Evolutionary conservation across 2,797 vertebrate genomes (phyloP), one percentile per base, ranked within the genome.

Genomic region (Pitangus sulphuratus): DNA sequence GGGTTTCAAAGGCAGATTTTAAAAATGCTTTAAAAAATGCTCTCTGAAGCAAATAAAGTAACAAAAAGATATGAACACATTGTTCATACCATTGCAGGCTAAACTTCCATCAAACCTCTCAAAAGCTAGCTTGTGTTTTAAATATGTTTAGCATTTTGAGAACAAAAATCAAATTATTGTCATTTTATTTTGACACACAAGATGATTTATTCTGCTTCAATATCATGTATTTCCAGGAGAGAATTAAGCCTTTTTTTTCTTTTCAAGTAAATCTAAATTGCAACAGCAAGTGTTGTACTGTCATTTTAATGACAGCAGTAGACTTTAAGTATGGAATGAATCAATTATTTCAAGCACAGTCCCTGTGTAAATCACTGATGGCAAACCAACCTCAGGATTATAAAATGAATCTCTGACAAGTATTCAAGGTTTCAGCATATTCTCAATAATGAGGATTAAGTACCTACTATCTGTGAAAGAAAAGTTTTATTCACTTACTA

Each of bases 361-460:
- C 85, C 81, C 94, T 83, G 64, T 35, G 66, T 98, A 97, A 97
- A 97, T 97, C 96, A 97, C 85, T 68, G 91, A 97, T 11, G 40
- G 91, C 95, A 97, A 97, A 96, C 95, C 94, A 96, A 92, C 84
- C 95, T 97, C 95, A 82, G 97, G 96, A 97, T 97, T 97, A 96
- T 93, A 95, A 97, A 97, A 98, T 90, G 97, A 96, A 97, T 95
- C 96, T 97, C 93, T 97, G 97, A 97, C 97, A 98, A 95, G 84
- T 94, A 97, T 95, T 97, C 96, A 97, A 96, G 96, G 93, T 96
- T 98, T 98, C 95, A 92, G 92, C 87, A 82, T 95, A 96, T 96
- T 97, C 95, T 96, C 90, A 92, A 79, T 98, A 97, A 98, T 97
- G 96, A 98, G 96, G 96, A 98, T 97, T 97, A 97, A 97, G 96